Percentiles rank a stretch among this genome's conserved stretches.
Conservation (phyloP, 2,113 vertebrate genomes). For the Galbula dea region DNA sequence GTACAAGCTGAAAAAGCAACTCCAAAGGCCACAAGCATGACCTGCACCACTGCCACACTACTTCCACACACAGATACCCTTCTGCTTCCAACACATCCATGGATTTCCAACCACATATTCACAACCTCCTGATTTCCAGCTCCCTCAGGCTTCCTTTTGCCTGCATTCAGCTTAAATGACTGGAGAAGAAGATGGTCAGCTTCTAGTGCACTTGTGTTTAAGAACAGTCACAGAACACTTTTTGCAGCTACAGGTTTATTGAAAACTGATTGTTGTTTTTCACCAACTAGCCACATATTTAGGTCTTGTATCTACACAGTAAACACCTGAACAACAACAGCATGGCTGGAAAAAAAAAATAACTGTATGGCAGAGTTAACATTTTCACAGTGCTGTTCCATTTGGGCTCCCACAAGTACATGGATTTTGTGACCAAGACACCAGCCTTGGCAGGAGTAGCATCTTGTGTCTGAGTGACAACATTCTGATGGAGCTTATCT, state of each 20-base stretch:
- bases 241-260: slow-evolving; percentile 30
- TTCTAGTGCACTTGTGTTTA: background rate
- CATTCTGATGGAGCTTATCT: background rate
- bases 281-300: background rate
- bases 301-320: background rate
- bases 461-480: background rate
- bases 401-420: background rate
- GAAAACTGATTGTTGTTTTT: background rate
- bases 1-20: background rate
- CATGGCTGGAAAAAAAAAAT: background rate
- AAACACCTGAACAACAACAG: background rate
- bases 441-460: background rate
- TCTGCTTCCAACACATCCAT: background rate
- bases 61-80: background rate
- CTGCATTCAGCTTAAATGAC: background rate
- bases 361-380: background rate
- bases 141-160: background rate
- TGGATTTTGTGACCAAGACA: background rate
- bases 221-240: background rate
- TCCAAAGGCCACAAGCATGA: fast-evolving
- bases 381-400: background rate
- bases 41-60: fast-evolving
- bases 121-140: fast-evolving
- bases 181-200: background rate
- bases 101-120: background rate